Percentiles rank a stretch among this genome's conserved stretches.
Conservation (phyloP, 2,797 vertebrate species). For the Bothrops alternatus region DNA sequence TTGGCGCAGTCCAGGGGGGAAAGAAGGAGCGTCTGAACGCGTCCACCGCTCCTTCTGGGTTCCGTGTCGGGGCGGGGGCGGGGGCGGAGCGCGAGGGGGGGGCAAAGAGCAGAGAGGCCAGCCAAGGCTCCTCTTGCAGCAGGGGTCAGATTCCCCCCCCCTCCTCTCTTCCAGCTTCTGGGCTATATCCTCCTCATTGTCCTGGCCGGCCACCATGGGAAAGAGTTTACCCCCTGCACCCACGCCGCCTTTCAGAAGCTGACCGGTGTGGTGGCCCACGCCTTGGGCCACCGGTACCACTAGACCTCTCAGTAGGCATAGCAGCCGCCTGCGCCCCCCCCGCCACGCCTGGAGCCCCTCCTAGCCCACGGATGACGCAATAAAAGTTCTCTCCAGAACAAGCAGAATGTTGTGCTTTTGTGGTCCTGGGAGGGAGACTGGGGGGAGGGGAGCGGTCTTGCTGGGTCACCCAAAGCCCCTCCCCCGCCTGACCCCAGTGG, state of each 20-base stretch:
- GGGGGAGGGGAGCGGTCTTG: neutral
- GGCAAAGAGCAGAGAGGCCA: neutral
- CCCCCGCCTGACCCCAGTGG: neutral
- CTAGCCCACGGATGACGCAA: neutral
- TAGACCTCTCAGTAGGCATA: conserved; percentile 13
- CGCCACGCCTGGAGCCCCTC: neutral
- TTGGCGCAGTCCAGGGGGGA: neutral
- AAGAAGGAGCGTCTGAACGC: fast-evolving
- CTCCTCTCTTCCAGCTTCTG: conserved; percentile 65
- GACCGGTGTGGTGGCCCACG: conserved; percentile 61
- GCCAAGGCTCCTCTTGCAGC: neutral
- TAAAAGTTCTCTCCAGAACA: neutral
- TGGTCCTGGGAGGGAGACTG: neutral
- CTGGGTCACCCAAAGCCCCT: neutral
- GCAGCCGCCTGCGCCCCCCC: neutral
- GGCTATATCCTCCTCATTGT: conserved; percentile 71
- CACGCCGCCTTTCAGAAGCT: conserved; percentile 75
- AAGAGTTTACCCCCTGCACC: conserved; percentile 61
- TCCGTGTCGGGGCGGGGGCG: too few relatives aligned
- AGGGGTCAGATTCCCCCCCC: neutral
- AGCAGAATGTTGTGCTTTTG: neutral
- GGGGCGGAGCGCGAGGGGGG: neutral
- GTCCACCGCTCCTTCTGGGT: neutral
- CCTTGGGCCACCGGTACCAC: conserved; percentile 73
- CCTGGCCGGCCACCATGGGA: conserved; percentile 57